Conservation (phyloP, 1,140 invertebrate genomes). For the Tachypleus tridentatus region DNA sequence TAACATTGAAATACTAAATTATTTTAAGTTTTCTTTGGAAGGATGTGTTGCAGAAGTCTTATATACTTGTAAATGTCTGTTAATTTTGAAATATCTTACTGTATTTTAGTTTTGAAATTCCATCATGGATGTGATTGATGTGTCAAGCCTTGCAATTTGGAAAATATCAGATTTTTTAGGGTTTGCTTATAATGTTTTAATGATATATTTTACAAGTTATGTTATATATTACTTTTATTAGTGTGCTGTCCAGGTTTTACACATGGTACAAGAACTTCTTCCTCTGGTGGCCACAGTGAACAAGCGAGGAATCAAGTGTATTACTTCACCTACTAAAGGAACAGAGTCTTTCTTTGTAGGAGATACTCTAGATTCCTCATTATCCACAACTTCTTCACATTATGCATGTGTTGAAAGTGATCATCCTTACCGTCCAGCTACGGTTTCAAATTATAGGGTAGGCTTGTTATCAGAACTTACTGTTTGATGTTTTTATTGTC, state of each 20-base stretch:
- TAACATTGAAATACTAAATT: too few relatives aligned
- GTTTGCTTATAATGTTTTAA: neutral
- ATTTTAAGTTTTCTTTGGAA: too few relatives aligned
- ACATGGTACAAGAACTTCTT: constrained; percentile 75
- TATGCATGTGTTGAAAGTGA: constrained; percentile 90
- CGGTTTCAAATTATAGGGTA: constrained; percentile 70
- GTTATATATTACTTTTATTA: constrained; percentile 23
- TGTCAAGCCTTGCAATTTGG: too few relatives aligned
- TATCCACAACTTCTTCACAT: constrained; percentile 54
- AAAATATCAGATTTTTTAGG: too few relatives aligned
- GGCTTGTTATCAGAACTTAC: constrained; percentile 6
- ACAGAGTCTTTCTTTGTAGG: constrained; percentile 7
- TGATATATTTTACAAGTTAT: neutral
- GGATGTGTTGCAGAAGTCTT: too few relatives aligned
- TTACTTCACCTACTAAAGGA: constrained; percentile 1
- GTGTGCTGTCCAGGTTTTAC: constrained; percentile 83
- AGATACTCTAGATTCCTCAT: constrained; percentile 15
- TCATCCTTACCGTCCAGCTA: constrained; percentile 88
- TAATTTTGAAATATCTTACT: too few relatives aligned
- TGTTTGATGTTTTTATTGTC: too few relatives aligned
- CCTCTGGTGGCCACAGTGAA: constrained; percentile 80
- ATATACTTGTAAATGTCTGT: too few relatives aligned
- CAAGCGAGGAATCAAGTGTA: constrained; percentile 28
- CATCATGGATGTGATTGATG: too few relatives aligned
- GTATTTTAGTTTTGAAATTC: too few relatives aligned